A percentile compares a stretch with the other conserved stretches of the same genome.
phyloP scores from a whole-genome alignment of 2,113 vertebrate genomes.

The Rhea americana region DNA sequence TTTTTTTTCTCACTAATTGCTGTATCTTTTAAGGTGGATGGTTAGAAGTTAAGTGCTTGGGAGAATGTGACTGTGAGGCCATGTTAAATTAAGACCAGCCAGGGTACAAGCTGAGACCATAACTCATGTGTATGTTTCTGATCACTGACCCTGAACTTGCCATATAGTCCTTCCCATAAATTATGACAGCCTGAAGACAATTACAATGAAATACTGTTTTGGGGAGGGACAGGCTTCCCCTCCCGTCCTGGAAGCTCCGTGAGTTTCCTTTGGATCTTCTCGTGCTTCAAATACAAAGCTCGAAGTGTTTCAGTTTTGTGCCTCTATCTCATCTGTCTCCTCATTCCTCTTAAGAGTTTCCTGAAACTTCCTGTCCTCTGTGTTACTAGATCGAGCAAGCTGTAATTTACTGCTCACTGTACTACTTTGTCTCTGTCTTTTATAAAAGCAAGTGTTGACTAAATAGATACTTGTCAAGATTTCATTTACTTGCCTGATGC shows the following conservation, averaged over 20 bases:
- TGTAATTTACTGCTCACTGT: neutral
- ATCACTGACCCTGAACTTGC: constrained; percentile 70
- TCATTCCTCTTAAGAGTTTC: neutral
- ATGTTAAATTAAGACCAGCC: constrained; percentile 64
- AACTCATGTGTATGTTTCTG: constrained; percentile 65
- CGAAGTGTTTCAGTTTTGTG: neutral
- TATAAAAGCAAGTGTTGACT: neutral
- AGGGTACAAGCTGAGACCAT: constrained; percentile 35
- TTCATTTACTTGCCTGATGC: neutral
- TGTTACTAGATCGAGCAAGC: neutral
- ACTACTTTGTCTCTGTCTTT: neutral
- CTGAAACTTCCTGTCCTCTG: neutral
- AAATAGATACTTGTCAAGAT: neutral
- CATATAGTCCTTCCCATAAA: constrained; percentile 48
- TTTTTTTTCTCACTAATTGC: constrained; percentile 51
- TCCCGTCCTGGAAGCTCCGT: neutral
- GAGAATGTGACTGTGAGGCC: constrained; percentile 49
- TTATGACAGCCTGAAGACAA: constrained; percentile 47
- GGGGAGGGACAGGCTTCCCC: neutral
- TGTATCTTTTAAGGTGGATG: constrained; percentile 51
- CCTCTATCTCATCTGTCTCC: neutral
- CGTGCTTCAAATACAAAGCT: neutral
- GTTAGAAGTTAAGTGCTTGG: constrained; percentile 59
- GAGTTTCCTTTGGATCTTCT: neutral
- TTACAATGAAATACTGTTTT: neutral